Conservation (phyloP, 2,113 vertebrate genomes). For the Psephotus haematonotus region DNA sequence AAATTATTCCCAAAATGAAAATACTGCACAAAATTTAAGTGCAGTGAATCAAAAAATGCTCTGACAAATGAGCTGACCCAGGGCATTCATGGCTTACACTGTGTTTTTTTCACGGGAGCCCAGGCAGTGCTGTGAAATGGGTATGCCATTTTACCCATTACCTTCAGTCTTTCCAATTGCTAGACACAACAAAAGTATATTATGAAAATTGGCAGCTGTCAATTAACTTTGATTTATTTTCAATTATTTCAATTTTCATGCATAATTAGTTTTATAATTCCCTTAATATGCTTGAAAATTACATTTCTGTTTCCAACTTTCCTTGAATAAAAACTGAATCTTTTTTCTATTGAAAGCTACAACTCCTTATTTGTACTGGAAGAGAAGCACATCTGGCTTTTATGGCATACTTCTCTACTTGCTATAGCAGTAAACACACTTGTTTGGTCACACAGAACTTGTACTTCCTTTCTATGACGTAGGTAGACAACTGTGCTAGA, state of each 20-base stretch:
- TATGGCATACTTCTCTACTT: neutral
- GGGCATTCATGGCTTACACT: neutral
- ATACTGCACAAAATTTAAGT: neutral
- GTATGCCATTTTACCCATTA: neutral
- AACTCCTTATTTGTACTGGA: neutral
- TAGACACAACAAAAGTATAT: neutral
- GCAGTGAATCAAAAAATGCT: neutral
- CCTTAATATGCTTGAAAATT: slow-evolving; percentile 31
- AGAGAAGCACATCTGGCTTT: neutral
- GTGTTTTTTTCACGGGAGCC: neutral
- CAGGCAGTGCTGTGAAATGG: neutral
- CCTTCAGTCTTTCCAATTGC: neutral
- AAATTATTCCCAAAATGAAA: neutral
- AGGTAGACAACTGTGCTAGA: neutral
- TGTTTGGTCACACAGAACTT: neutral
- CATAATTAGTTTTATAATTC: slow-evolving; percentile 35
- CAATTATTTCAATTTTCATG: slow-evolving; percentile 24
- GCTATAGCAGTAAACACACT: neutral
- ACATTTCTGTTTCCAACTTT: neutral
- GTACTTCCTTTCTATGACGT: neutral
- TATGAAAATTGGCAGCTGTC: slow-evolving; percentile 20
- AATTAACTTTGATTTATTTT: slow-evolving; percentile 41
- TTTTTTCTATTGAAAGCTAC: neutral
- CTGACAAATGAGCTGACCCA: neutral
- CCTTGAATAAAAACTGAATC: neutral